Base-by-base conservation (phyloP, 2,113 vertebrate genomes). In the Sula dactylatra region DNA sequence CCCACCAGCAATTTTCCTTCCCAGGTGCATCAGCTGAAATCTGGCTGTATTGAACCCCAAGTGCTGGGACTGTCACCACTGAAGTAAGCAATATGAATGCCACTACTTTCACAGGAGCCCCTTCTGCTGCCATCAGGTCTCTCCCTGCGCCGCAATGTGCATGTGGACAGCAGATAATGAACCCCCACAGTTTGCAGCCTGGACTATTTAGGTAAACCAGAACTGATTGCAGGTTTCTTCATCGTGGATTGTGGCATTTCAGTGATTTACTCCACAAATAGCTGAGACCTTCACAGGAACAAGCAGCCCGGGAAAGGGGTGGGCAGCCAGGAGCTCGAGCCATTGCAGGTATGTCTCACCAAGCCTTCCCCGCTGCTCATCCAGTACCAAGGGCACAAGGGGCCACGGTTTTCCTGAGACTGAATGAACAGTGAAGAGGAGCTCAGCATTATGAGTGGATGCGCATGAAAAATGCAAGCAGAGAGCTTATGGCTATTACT, bases 81-180 rank as follows among this genome's bases (percentile, higher is more conserved):
- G 40, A 44, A 6, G 17, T 9, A 49, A 54, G 36, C 22, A 16
- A 44, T 2, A 40, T 7, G 50, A 44, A 34, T 4, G 52, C 4
- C 81, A 29, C 32, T 27, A 1, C 42, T 49, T 55, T 29, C 4
- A 0, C 34, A 52, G 29, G 44, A 83, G 55, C 36, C 13, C 7
- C 10, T 77, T 47, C 27, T 38, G 20, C 52, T 85, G 69, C 52
- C 6, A 0, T 38, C 32, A 6, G 45, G 38, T 17, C 25, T 52
- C 9, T 42, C 49, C 34, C 59, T 24, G 9, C 42, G 11, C 18
- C 0, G 1, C 58, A 29, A 7, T 0, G 0, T 2, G 1, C 7
- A 0, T 11, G 42, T 45, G 32, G 40, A 27, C 36, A 62, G 61
- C 67, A 79, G 42, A 5, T 13, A 27, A 42, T 18, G 80, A 87